Evolutionary conservation across 2,888 invertebrate genomes (phyloP).

Genomic region (Spialia ferax): DNA sequence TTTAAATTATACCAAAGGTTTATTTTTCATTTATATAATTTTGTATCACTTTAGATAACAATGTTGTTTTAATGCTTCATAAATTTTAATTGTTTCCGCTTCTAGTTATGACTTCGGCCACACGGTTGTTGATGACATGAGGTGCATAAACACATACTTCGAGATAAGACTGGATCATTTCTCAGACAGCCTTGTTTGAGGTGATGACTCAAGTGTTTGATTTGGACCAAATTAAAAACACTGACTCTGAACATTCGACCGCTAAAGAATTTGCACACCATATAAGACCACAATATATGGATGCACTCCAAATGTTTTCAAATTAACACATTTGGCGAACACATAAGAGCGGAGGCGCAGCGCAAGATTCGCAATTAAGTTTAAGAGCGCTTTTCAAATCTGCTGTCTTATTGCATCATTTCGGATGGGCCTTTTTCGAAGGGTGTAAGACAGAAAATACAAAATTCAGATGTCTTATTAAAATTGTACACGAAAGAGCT

Average conservation of each 20-base stretch:
- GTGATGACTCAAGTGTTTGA: slow-evolving; percentile 43
- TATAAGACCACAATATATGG: slow-evolving; percentile 61
- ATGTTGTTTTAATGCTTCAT: not conserved
- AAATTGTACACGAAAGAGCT: slow-evolving; percentile 58
- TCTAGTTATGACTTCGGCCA: slow-evolving; percentile 18
- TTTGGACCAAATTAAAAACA: slow-evolving; percentile 48
- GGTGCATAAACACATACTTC: slow-evolving; percentile 32
- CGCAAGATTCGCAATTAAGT: slow-evolving; percentile 75
- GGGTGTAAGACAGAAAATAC: slow-evolving; percentile 41
- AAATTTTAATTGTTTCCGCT: slow-evolving; percentile 20
- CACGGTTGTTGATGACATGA: slow-evolving; percentile 26
- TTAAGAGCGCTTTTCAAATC: slow-evolving; percentile 57
- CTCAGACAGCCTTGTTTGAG: slow-evolving; percentile 42
- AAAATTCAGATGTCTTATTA: slow-evolving; percentile 42
- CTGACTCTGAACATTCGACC: slow-evolving; percentile 48
- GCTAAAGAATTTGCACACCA: slow-evolving; percentile 68
- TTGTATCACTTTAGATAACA: slow-evolving; percentile 1
- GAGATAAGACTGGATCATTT: slow-evolving; percentile 42
- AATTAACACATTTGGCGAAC: slow-evolving; percentile 79
- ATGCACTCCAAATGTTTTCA: slow-evolving; percentile 61
- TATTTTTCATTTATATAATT: not conserved
- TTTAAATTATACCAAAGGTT: not conserved
- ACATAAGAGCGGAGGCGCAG: slow-evolving; percentile 63
- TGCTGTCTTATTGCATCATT: slow-evolving; percentile 33
- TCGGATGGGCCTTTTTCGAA: slow-evolving; percentile 12